A percentile compares a stretch with the other conserved stretches of the same genome.
Conservation (phyloP, 2,113 vertebrate genomes). For the Pollachius pollachius region DNA sequence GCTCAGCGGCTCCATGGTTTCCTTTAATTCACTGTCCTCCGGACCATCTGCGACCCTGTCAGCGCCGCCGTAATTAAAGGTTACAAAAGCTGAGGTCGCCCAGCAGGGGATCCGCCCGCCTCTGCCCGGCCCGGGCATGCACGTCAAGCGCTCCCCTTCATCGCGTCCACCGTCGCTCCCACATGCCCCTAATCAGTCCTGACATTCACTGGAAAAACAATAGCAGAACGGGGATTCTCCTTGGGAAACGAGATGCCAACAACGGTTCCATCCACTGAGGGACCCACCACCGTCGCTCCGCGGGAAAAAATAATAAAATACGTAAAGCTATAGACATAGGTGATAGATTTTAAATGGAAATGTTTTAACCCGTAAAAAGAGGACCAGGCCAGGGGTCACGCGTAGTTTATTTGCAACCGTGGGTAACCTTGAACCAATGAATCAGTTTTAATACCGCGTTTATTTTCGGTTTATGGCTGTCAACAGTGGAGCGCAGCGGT, state of each 20-base stretch:
- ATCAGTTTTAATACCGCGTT: too few species aligned
- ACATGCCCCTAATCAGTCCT: conserved; percentile 55
- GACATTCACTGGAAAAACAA: conserved; percentile 61
- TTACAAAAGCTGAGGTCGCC: conserved; percentile 59
- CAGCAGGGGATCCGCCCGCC: conserved; percentile 58
- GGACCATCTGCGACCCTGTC: conserved; percentile 66
- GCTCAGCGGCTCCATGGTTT: conserved; percentile 5
- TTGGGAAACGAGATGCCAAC: conserved; percentile 66
- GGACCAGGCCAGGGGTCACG: neutral
- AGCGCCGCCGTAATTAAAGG: conserved; percentile 67
- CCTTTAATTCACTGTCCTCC: conserved; percentile 41
- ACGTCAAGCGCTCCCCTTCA: conserved; percentile 46
- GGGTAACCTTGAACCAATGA: too few species aligned
- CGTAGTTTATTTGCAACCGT: too few species aligned
- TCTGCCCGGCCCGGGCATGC: conserved; percentile 38
- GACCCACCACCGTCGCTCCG: neutral
- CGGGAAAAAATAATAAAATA: neutral
- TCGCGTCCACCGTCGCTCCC: conserved; percentile 44
- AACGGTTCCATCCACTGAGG: conserved; percentile 41
- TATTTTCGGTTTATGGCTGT: too few species aligned
- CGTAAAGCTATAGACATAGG: neutral
- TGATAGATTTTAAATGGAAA: too few species aligned
- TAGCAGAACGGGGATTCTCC: conserved; percentile 51
- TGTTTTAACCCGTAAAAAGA: neutral
- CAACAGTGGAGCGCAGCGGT: too few species aligned